Evolutionary conservation across 2,797 vertebrate genomes (phyloP).

Genomic region (Staurois parvus): DNA sequence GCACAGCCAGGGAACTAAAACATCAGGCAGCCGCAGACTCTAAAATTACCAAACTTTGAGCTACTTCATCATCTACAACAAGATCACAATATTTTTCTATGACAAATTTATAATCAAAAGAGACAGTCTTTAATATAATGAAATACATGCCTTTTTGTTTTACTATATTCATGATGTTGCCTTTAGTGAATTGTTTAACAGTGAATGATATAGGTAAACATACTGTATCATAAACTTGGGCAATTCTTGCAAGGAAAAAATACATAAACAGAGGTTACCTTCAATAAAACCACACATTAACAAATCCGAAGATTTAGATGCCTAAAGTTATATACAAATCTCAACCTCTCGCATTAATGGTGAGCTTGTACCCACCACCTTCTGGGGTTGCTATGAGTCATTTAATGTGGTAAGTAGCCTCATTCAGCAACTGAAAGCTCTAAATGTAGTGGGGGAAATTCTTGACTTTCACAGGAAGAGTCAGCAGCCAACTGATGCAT

Average conservation of each 20-base stretch:
- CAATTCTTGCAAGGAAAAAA: background rate
- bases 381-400: too few relatives aligned
- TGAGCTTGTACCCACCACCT: too few relatives aligned
- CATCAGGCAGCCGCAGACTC: constrained; percentile 46
- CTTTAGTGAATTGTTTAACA: background rate
- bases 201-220: background rate
- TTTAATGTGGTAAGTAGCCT: too few relatives aligned
- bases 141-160: background rate
- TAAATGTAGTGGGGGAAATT: too few relatives aligned
- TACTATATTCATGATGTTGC: background rate
- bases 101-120: background rate
- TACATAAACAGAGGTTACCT: background rate
- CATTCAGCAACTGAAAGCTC: too few relatives aligned
- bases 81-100: constrained; percentile 36
- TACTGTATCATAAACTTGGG: background rate
- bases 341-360: too few relatives aligned
- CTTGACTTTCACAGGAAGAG: too few relatives aligned
- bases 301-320: too few relatives aligned
- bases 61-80: constrained; percentile 34
- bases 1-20: constrained; percentile 66
- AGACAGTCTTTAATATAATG: background rate
- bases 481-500: too few relatives aligned
- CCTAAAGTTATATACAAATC: too few relatives aligned
- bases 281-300: background rate
- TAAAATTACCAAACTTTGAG: constrained; percentile 56